Conservation (phyloP, 2,888 invertebrate species). For the Hermaeophaga mercurialis region DNA sequence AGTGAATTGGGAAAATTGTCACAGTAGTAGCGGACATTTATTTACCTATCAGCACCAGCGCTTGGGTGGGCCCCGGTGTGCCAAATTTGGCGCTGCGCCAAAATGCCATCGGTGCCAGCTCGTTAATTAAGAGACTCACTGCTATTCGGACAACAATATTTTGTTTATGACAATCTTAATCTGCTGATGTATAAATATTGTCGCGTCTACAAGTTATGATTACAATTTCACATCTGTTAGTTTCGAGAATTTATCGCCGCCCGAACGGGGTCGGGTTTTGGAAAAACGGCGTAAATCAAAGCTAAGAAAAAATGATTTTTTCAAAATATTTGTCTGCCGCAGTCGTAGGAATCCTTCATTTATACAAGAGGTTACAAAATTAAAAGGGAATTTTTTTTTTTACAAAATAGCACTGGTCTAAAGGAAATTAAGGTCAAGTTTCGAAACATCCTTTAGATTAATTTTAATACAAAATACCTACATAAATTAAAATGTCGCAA, state of each 20-base stretch:
- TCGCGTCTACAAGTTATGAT: conserved; percentile 51
- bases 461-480: too few species aligned
- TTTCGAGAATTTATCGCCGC: conserved; percentile 13
- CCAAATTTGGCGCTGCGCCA: conserved; percentile 16
- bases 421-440: too few species aligned
- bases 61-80: conserved; percentile 46
- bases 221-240: conserved; percentile 25
- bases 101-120: conserved; percentile 44
- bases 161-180: conserved; percentile 51
- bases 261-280: background rate
- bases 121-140: conserved; percentile 56
- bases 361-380: too few species aligned
- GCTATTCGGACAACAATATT: conserved; percentile 53
- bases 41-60: conserved; percentile 51
- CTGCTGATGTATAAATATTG: conserved; percentile 54
- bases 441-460: too few species aligned
- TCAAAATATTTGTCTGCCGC: background rate
- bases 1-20: conserved; percentile 54
- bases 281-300: background rate
- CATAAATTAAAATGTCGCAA: too few species aligned
- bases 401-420: too few species aligned
- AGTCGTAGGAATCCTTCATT: too few species aligned
- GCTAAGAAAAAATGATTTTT: background rate
- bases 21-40: conserved; percentile 51
- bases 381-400: too few species aligned